These are phyloP conservation scores for Drosophila infuscata DNA, from an alignment of 2,888 invertebrate species.

Conservation along the genomic window DNA sequence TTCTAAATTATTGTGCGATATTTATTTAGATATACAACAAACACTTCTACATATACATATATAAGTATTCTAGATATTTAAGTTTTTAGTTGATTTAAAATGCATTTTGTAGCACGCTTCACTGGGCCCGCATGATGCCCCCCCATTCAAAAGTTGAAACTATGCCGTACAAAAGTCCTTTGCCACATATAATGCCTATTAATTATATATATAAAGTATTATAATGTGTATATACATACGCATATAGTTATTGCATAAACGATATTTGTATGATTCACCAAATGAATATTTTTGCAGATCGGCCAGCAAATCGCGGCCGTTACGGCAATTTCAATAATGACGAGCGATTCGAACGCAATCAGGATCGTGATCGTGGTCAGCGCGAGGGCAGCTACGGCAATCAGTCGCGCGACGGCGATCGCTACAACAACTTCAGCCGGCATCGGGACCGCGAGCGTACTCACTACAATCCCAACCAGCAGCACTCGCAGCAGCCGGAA, in stretches of 20 bases:
- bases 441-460: slow-evolving; percentile 83
- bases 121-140: slow-evolving; percentile 45
- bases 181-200: slow-evolving; percentile 33
- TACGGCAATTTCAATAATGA: slow-evolving; percentile 85
- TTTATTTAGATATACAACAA: slow-evolving; percentile 1
- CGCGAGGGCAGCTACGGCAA: slow-evolving; percentile 84
- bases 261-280: background rate
- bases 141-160: slow-evolving; percentile 14
- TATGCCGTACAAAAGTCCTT: slow-evolving; percentile 28
- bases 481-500: slow-evolving; percentile 53
- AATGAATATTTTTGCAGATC: slow-evolving; percentile 74
- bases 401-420: slow-evolving; percentile 83
- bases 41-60: background rate
- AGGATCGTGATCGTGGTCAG: slow-evolving; percentile 82
- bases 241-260: background rate
- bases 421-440: slow-evolving; percentile 85
- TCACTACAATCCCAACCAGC: slow-evolving; percentile 80
- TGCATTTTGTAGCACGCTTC: slow-evolving; percentile 51
- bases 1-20: background rate
- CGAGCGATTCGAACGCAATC: slow-evolving; percentile 83
- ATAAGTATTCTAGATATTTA: background rate
- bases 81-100: slow-evolving; percentile 22
- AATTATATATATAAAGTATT: slow-evolving; percentile 6
- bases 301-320: slow-evolving; percentile 84
- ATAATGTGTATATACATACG: background rate